Base-by-base conservation (phyloP, 2,888 invertebrate species). In the Psylliodes chrysocephalus region DNA sequence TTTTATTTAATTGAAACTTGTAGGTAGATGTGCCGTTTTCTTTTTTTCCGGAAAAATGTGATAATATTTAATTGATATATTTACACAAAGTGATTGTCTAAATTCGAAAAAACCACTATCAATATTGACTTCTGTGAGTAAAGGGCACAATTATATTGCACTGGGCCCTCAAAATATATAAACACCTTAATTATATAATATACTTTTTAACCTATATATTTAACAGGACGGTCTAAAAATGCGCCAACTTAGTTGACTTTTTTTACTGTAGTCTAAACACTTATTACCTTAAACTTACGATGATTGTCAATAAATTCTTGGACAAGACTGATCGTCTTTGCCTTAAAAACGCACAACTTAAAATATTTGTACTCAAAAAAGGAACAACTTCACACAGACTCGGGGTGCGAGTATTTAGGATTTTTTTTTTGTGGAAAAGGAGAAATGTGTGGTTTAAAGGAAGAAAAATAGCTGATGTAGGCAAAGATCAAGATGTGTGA, bases 281-380 rank as follows among this genome's bases (percentile, higher is more conserved):
- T 67, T 62, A 68, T 65, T 68, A 67, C 60, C 64, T 60, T 61
- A 63, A 71, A 69, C 62, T 70, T 73, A 73, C 66, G 78, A 76
- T 82, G 82, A 82, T 82, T 82, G 82, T 82, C 82, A 76, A 76
- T 71, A 72, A 81, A 82, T 82, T 82, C 82, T 82, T 82, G 82
- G 82, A 82, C 82, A 81, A 80, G 81, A 79, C 79, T 74, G 15
- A 59, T 74, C 74, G 78, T 74, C 77, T 76, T 76, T 75, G 77
- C 75, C 78, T 75, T 75, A 69, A 79, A 78, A 81, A 80, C 76
- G 78, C 72, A 74, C 68, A 77, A 81, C 77, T 69, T 61, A 78
- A 78, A 72, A 71, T 38, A 55, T 79, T 79, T 80, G 80, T 80
- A 79, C 79, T 79, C 38, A 70, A 78, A 69, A 38, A 78, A 75